A percentile compares a stretch with the other conserved stretches of the same genome.
These are phyloP conservation scores for Bubo scandiacus DNA, from an alignment of 2,113 vertebrate genomes.

Conservation along the genomic window DNA sequence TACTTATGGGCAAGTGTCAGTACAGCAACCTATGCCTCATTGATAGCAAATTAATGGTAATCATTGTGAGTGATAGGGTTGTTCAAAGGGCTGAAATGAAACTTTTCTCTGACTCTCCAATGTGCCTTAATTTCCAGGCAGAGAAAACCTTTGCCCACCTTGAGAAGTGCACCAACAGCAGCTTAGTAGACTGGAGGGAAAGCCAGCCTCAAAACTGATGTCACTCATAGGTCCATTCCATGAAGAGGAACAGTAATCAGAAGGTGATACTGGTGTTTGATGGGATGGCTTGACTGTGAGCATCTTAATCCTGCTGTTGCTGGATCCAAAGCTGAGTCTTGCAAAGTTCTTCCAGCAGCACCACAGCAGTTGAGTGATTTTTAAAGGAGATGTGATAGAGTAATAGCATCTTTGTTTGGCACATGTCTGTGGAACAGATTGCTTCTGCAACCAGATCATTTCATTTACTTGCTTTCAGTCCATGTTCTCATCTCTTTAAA, in stretches of 20 bases:
- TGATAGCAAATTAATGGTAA: background rate
- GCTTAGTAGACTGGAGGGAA: background rate
- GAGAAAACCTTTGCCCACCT: background rate
- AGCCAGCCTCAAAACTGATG: background rate
- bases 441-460: background rate
- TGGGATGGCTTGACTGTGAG: background rate
- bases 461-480: slow-evolving; percentile 21
- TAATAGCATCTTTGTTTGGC: background rate
- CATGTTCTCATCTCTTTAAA: slow-evolving; percentile 42
- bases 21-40: background rate
- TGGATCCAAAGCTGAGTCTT: rapidly evolving
- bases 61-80: background rate
- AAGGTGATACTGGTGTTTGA: background rate
- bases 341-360: background rate
- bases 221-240: background rate
- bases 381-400: background rate
- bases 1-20: background rate
- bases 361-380: background rate
- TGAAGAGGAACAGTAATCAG: background rate
- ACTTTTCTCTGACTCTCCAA: background rate
- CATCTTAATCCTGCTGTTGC: background rate
- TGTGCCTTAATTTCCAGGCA: background rate
- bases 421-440: slow-evolving; percentile 6
- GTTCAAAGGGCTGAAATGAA: background rate
- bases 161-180: background rate